A percentile compares a stretch with the other conserved stretches of the same genome.
These are phyloP conservation scores for Nannoperca australis DNA, from an alignment of 2,797 vertebrate genomes.

Conservation along the genomic window DNA sequence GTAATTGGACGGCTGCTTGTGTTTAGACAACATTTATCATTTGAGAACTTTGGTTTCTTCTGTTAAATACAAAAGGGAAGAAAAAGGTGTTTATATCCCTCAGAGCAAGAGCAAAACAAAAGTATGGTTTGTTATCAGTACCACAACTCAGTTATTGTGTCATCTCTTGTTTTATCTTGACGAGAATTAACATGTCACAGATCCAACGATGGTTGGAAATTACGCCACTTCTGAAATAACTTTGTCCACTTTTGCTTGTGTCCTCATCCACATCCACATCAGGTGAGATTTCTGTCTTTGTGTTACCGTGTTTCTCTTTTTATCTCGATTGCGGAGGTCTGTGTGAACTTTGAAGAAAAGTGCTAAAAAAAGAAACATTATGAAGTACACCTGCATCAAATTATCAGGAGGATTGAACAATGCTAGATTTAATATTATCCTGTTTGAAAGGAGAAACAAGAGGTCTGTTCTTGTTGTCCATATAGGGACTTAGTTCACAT, in stretches of 20 bases:
- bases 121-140: background rate
- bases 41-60: background rate
- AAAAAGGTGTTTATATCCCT: background rate
- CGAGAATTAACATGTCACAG: constrained; percentile 13
- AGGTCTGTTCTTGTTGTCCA: constrained; percentile 39
- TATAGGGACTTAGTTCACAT: constrained; percentile 54
- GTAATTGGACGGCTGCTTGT: background rate
- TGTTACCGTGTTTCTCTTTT: background rate
- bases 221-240: background rate
- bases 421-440: constrained; percentile 30
- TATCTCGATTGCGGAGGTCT: background rate
- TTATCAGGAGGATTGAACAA: constrained; percentile 43
- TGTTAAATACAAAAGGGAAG: background rate
- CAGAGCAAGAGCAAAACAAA: background rate
- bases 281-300: background rate
- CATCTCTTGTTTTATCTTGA: background rate
- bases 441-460: constrained; percentile 9
- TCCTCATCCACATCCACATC: background rate
- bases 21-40: background rate
- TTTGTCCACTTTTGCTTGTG: background rate
- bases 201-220: background rate
- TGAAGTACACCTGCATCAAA: constrained; percentile 42
- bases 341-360: constrained; percentile 18
- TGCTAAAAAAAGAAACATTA: constrained; percentile 51
- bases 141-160: background rate